Percentiles rank a stretch among this genome's conserved stretches.
Conservation (phyloP, 2,888 invertebrate genomes). For the Neoascia interrupta region DNA sequence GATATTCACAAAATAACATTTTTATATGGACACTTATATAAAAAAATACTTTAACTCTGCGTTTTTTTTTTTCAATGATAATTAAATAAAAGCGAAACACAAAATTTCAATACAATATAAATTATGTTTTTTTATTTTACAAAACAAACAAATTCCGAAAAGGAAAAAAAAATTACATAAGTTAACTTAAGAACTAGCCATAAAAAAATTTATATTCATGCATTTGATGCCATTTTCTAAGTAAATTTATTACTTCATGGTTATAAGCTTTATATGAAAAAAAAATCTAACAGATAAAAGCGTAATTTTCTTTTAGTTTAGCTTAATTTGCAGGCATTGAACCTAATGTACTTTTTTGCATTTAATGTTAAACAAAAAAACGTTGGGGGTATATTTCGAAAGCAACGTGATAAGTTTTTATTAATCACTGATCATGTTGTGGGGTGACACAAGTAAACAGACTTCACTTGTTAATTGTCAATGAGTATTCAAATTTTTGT, state of each 20-base stretch:
- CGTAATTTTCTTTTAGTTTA: neutral
- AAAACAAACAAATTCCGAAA: constrained; percentile 10
- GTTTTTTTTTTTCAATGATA: constrained; percentile 16
- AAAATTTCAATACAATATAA: constrained; percentile 16
- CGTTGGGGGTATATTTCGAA: neutral
- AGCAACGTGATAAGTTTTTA: neutral
- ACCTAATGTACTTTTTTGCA: neutral
- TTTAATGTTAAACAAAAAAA: neutral
- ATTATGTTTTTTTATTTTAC: constrained; percentile 13
- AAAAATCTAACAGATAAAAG: neutral
- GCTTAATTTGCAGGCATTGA: neutral
- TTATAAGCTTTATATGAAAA: neutral
- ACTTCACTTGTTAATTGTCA: too few species aligned
- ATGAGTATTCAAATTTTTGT: too few species aligned
- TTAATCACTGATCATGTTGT: too few species aligned
- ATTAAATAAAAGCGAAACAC: constrained; percentile 42
- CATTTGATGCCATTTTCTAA: constrained; percentile 35
- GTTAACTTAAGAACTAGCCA: constrained; percentile 20
- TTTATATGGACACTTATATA: neutral
- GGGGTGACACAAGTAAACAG: too few species aligned
- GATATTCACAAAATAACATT: constrained; percentile 30
- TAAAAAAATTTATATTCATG: constrained; percentile 30
- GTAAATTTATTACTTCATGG: neutral
- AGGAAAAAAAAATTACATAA: constrained; percentile 2
- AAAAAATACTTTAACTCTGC: constrained; percentile 22